Evolutionary conservation across 2,797 vertebrate genomes (phyloP), one percentile per base, ranked within the genome.

Genomic region (Crenuchus spilurus): DNA sequence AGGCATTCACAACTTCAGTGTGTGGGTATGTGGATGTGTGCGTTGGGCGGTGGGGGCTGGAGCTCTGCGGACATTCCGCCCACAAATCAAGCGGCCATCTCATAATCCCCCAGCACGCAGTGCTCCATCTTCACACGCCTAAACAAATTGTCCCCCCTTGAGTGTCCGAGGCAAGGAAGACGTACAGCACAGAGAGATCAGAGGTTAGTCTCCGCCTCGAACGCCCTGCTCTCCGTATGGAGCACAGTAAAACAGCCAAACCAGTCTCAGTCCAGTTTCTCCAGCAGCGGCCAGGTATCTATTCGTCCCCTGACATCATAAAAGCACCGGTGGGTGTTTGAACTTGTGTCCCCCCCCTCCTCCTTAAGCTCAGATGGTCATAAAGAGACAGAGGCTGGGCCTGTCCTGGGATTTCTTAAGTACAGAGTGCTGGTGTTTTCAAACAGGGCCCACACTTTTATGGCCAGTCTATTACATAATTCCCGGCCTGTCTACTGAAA

Each of bases 71-170:
- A 83, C 80, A 85, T 86, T 83, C 83, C 49, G 76, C 48, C 74
- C 84, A 91, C 89, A 91, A 92, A 92, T 92, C 91, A 92, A 48
- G 52, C 68, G 31, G 77, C 84, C 13, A 88, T 87, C 89, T 90
- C 88, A 91, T 92, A 92, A 93, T 92, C 88, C 89, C 84, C 78
- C 77, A 78, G 81, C 69, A 76, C 6, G 80, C 76, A 76, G 84
- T 78, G 84, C 81, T 90, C 83, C 85, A 90, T 90, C 91, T 90
- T 91, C 84, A 87, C 86, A 86, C 84, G 85, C 87, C 88, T 88
- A 90, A 92, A 92, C 87, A 91, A 89, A 89, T 84, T 84, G 87
- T 87, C 86, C 85, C 87, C 84, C 72, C 73, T 88, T 81, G 89
- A 90, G 90, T 87, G 88, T 84, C 84, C 78, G 67, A 82, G 2